A percentile compares a stretch with the other conserved stretches of the same genome.
phyloP scores from a whole-genome alignment of 2,888 invertebrate genomes.

The Chloroclystis v-ata region DNA sequence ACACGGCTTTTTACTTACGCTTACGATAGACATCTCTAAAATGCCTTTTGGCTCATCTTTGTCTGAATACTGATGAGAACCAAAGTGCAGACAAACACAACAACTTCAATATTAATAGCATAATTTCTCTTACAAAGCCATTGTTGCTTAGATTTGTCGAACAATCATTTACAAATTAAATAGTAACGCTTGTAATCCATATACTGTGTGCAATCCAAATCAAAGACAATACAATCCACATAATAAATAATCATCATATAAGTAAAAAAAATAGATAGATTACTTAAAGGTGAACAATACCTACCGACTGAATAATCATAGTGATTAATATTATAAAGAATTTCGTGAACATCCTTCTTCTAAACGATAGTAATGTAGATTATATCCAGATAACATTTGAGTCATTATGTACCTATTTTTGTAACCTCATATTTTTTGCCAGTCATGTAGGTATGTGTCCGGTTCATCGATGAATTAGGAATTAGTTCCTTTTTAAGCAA shows the following conservation, averaged over 20 bases:
- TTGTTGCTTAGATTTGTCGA: too few relatives aligned
- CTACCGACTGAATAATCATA: background rate
- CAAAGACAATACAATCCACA: too few relatives aligned
- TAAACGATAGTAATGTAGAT: conserved; percentile 21
- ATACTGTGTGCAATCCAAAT: too few relatives aligned
- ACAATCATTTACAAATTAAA: too few relatives aligned
- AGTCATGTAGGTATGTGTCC: conserved; percentile 14
- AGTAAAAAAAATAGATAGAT: too few relatives aligned
- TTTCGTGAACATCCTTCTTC: conserved; percentile 26
- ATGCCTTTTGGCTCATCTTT: conserved; percentile 6
- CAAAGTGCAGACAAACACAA: background rate
- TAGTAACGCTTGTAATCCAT: too few relatives aligned
- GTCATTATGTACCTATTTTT: conserved; percentile 17
- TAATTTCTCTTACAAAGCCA: too few relatives aligned
- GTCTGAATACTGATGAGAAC: conserved; percentile 22
- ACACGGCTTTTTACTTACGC: too few relatives aligned
- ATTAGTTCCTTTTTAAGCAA: conserved; percentile 2
- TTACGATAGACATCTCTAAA: conserved; percentile 4
- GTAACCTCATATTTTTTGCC: conserved; percentile 20
- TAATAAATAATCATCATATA: too few relatives aligned
- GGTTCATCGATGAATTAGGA: conserved; percentile 1
- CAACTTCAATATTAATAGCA: background rate
- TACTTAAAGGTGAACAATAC: too few relatives aligned
- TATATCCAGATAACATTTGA: conserved; percentile 23
- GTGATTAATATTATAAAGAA: conserved; percentile 24